phyloP scores from a whole-genome alignment of 2,888 invertebrate species.

The Hyalella azteca region DNA sequence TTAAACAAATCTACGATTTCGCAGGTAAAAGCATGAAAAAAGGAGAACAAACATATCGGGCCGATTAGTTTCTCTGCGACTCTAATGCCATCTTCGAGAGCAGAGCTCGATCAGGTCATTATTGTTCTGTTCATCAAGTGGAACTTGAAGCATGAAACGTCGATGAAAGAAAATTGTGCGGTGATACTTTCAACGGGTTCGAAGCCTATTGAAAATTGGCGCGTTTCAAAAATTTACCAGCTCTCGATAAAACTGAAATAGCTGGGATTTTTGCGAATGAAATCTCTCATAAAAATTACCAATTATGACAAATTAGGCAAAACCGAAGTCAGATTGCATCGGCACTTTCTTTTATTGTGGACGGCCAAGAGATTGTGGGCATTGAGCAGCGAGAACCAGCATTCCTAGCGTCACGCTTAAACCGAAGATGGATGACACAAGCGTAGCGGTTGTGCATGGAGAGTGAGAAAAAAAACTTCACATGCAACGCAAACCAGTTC shows the following conservation, averaged over 20 bases:
- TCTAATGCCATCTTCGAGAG: neutral
- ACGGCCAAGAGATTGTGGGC: too few relatives aligned
- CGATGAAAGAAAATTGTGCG: neutral
- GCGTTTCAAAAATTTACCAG: too few relatives aligned
- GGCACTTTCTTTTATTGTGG: too few relatives aligned
- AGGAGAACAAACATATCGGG: neutral
- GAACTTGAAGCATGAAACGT: neutral
- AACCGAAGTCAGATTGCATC: too few relatives aligned
- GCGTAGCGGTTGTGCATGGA: neutral
- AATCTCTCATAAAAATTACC: too few relatives aligned
- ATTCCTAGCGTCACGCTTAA: neutral
- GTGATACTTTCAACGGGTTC: too few relatives aligned
- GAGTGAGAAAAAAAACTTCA: too few relatives aligned
- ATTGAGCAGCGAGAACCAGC: neutral
- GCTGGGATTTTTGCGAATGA: too few relatives aligned
- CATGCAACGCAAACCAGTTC: neutral
- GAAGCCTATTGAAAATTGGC: too few relatives aligned
- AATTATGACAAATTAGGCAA: too few relatives aligned
- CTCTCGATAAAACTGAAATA: too few relatives aligned
- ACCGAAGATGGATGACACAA: neutral
- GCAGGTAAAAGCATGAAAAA: constrained; percentile 6
- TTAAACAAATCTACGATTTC: constrained; percentile 16
- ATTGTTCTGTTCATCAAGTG: constrained; percentile 8
- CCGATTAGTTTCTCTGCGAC: constrained; percentile 1
- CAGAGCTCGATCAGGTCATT: neutral